Conservation (phyloP, 2,113 vertebrate species). For the Microcebus tavaratra region DNA sequence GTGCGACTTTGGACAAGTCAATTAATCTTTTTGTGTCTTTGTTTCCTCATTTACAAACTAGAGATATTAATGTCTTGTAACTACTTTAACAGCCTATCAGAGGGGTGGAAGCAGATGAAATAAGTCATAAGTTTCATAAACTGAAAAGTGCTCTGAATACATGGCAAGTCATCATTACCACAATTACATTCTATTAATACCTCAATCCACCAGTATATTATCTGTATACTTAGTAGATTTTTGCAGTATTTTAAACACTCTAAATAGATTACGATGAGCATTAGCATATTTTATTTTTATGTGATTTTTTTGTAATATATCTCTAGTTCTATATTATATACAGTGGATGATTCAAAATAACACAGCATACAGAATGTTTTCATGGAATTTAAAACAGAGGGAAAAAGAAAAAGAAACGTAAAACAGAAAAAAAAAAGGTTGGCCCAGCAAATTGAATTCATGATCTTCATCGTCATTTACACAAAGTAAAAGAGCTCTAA, state of each 20-base stretch:
- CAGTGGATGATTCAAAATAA: not conserved
- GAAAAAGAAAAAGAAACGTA: not conserved
- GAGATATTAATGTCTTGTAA: not conserved
- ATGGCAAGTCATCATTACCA: not conserved
- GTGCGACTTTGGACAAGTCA: not conserved
- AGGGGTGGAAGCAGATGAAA: not conserved
- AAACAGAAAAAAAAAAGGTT: not conserved
- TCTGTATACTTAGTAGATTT: not conserved
- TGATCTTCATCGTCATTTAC: not conserved
- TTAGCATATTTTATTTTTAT: not conserved
- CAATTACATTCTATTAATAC: not conserved
- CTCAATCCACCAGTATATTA: not conserved
- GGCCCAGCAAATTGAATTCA: not conserved
- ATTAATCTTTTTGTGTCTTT: not conserved
- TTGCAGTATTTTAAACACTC: not conserved
- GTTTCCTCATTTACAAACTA: not conserved
- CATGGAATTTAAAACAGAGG: not conserved
- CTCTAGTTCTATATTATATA: not conserved
- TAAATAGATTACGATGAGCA: not conserved
- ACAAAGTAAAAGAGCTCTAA: not conserved
- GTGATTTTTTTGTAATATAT: not conserved
- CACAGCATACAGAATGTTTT: not conserved
- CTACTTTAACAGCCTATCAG: not conserved
- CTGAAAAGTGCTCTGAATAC: not conserved
- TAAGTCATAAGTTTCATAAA: not conserved